Evolutionary conservation across 1,140 invertebrate species (phyloP).

Genomic region (Aplysia californica): DNA sequence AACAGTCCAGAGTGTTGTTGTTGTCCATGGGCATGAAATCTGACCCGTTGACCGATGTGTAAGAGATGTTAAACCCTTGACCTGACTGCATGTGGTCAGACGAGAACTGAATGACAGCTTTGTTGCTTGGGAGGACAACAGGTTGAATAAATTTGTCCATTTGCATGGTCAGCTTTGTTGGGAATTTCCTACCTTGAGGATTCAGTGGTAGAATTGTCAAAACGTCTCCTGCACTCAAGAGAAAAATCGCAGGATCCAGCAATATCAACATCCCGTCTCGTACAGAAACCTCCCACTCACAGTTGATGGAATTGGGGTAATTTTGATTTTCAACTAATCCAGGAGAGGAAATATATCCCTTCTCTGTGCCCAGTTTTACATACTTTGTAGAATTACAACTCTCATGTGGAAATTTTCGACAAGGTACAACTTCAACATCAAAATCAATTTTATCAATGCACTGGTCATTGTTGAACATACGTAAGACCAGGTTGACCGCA

Average conservation of each 20-base stretch:
- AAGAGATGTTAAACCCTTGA: conserved; percentile 8
- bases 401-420: background rate
- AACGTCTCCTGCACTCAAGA: background rate
- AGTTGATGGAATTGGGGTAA: conserved; percentile 12
- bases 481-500: background rate
- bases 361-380: background rate
- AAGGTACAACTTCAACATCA: background rate
- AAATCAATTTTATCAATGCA: conserved; percentile 15
- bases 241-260: background rate
- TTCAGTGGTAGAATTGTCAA: background rate
- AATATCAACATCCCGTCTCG: background rate
- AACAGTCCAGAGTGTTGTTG: background rate
- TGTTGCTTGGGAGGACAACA: conserved; percentile 2
- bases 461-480: background rate
- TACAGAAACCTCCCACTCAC: conserved; percentile 2
- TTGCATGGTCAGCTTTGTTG: background rate
- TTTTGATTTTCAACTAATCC: conserved; percentile 1
- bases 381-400: background rate
- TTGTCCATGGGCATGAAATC: conserved; percentile 2
- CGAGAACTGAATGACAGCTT: background rate
- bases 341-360: conserved; percentile 9
- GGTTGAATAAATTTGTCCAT: background rate
- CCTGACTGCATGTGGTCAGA: conserved; percentile 15
- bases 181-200: background rate
- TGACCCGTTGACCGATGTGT: background rate